A percentile compares a stretch with the other conserved stretches of the same genome.
Evolutionary conservation across 2,113 vertebrate species (phyloP).

Genomic region (Plecturocebus donacophilus): DNA sequence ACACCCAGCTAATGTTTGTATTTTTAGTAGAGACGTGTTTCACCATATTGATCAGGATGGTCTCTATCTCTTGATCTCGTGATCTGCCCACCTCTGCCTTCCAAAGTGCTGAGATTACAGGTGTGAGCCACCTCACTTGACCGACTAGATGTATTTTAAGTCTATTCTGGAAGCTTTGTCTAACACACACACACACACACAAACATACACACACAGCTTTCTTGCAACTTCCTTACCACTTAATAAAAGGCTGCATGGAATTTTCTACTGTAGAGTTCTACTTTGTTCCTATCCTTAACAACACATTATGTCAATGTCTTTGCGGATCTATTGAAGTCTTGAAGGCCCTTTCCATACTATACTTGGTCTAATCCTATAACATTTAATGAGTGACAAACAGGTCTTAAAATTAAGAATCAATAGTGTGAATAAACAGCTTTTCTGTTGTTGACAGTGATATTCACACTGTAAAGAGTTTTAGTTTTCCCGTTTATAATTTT

Average conservation of each 20-base stretch:
- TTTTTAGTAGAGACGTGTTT: too few relatives aligned
- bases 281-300: neutral
- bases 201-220: neutral
- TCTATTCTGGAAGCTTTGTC: neutral
- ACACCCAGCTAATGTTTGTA: too few relatives aligned
- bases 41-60: too few relatives aligned
- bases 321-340: neutral
- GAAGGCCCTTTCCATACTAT: neutral
- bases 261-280: neutral
- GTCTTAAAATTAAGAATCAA: neutral
- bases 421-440: neutral
- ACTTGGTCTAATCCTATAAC: neutral
- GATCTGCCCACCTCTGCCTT: too few relatives aligned
- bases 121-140: too few relatives aligned
- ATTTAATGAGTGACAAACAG: neutral
- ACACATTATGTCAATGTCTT: neutral
- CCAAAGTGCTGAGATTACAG: too few relatives aligned
- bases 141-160: neutral
- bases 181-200: neutral
- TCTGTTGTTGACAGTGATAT: neutral
- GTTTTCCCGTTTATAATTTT: neutral
- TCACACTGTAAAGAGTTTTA: neutral
- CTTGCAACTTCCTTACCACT: neutral
- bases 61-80: too few relatives aligned
- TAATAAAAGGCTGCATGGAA: too few relatives aligned